phyloP scores from a whole-genome alignment of 2,888 invertebrate species.

The Troglohyphantes excavatus region DNA sequence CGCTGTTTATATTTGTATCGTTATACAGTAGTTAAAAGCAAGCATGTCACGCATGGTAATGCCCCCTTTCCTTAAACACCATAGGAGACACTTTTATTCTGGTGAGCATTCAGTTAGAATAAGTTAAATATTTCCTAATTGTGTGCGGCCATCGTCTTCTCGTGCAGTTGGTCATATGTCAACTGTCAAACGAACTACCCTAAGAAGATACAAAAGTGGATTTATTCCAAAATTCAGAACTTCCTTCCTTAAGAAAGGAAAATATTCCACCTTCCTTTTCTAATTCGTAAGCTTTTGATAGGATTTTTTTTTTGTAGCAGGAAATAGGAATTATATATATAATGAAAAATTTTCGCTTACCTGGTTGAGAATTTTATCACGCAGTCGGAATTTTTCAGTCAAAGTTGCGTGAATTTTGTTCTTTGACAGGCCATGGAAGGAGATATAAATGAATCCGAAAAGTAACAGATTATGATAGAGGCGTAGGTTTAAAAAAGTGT shows the following conservation, averaged over 20 bases:
- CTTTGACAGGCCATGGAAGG: background rate
- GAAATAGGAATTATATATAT: background rate
- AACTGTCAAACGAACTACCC: slow-evolving; percentile 27
- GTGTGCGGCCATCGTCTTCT: slow-evolving; percentile 22
- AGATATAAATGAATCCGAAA: background rate
- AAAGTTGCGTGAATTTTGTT: background rate
- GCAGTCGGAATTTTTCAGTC: background rate
- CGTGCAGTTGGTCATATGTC: slow-evolving; percentile 49
- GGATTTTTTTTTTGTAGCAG: background rate
- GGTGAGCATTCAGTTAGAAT: background rate
- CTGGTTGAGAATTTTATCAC: background rate
- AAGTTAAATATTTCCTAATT: slow-evolving; percentile 48
- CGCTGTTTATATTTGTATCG: slow-evolving; percentile 37
- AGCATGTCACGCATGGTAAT: slow-evolving; percentile 54
- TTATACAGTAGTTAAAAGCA: slow-evolving; percentile 43
- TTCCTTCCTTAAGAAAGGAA: slow-evolving; percentile 1
- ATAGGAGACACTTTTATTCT: background rate
- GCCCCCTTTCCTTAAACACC: slow-evolving; percentile 10
- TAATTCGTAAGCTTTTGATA: slow-evolving; percentile 1
- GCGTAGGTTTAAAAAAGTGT: background rate
- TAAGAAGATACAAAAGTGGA: slow-evolving; percentile 17
- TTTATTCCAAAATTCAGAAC: slow-evolving; percentile 16
- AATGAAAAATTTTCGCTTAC: background rate
- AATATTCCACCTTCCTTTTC: background rate
- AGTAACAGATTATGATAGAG: background rate